Percentiles rank a stretch among this genome's conserved stretches.
Evolutionary conservation across 92 coral and sea anemone species (phyloP).

Genomic region (Porites lobata): DNA sequence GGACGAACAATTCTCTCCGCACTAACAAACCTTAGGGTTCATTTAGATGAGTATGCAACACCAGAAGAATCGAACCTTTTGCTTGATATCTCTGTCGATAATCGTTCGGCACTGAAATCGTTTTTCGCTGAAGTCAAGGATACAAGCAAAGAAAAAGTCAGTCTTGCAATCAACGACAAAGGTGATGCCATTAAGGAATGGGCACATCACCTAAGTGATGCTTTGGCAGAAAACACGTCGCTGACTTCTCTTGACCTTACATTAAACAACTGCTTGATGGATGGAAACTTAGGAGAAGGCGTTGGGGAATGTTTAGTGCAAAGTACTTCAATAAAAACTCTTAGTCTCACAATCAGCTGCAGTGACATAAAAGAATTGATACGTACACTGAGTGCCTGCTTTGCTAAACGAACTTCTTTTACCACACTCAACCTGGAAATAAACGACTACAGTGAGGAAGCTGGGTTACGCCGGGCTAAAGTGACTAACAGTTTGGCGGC

Average conservation of each 20-base stretch:
- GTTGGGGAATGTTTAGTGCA: not conserved
- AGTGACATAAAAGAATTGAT: not conserved
- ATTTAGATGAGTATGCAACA: no score
- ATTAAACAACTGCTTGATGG: not conserved
- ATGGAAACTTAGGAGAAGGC: not conserved
- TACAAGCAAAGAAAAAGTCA: not conserved
- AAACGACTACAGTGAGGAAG: no score
- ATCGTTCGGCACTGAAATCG: not conserved
- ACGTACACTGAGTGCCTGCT: not conserved
- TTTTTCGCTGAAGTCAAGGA: not conserved
- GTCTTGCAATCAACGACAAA: not conserved
- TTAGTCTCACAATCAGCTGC: constrained; percentile 7
- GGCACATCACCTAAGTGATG: not conserved
- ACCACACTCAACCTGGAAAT: no score
- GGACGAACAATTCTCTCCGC: no score
- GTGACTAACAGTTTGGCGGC: not conserved
- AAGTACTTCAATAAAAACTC: not conserved
- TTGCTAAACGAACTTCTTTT: no score
- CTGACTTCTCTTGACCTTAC: not conserved
- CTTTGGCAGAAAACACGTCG: not conserved
- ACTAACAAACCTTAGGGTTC: not conserved
- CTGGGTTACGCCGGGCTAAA: not conserved
- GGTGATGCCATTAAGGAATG: not conserved
- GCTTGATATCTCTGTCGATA: not conserved
- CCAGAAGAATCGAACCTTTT: not conserved